Evolutionary conservation across 30 jellyfish, hydroid and myxozoan genomes (phyloP).

Genomic region (Aurelia sp.): DNA sequence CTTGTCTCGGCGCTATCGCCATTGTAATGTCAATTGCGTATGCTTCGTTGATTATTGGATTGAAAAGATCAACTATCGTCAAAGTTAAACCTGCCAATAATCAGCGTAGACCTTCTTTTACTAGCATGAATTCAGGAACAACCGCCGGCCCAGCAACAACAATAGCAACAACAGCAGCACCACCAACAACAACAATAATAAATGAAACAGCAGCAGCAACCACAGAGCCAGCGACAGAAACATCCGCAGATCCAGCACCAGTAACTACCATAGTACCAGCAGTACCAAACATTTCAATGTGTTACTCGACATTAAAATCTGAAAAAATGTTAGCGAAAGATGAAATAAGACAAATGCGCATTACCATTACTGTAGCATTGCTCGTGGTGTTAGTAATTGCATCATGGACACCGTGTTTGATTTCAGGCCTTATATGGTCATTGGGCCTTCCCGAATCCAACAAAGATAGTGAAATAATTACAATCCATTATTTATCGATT

Average conservation of each 20-base stretch:
- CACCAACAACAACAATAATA: not conserved
- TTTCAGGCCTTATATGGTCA: conserved; percentile 43
- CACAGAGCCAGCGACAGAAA: too few relatives aligned
- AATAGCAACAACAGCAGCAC: not conserved
- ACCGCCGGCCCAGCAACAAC: not conserved
- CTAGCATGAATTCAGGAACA: not conserved
- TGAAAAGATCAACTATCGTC: not conserved
- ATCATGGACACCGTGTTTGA: conserved; percentile 60
- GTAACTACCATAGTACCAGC: not conserved
- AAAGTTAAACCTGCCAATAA: not conserved
- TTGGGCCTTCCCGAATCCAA: conserved; percentile 27
- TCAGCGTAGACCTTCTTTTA: not conserved
- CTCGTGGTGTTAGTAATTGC: conserved; percentile 15
- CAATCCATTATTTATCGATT: conserved; percentile 31
- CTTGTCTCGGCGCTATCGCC: conserved; percentile 20
- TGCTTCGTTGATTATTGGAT: conserved; percentile 21
- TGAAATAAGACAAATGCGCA: conserved; percentile 46
- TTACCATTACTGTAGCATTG: conserved; percentile 39
- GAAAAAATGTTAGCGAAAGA: conserved; percentile 17
- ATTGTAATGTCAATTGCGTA: conserved; percentile 39
- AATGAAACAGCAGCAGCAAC: too few relatives aligned
- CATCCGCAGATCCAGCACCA: too few relatives aligned
- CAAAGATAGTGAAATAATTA: conserved; percentile 8
- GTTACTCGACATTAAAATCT: not conserved
- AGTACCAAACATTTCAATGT: too few relatives aligned